These are phyloP conservation scores for Oscheius sp. DNA, from an alignment of 1,140 invertebrate species.

Conservation along the genomic window DNA sequence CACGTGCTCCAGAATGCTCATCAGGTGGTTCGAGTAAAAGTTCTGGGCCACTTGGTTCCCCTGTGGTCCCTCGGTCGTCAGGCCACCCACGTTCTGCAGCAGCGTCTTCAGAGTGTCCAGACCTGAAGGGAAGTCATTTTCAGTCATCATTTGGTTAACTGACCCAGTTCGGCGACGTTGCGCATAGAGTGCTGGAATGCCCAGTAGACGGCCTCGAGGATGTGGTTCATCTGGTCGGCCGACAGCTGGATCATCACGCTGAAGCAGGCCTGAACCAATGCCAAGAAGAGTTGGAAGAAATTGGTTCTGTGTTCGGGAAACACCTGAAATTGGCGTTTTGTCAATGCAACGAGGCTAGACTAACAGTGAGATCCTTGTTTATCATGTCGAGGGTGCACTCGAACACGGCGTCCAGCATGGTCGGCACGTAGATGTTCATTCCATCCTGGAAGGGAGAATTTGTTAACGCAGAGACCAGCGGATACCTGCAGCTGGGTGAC, in stretches of 20 bases:
- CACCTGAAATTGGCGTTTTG: slow-evolving; percentile 68
- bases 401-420: slow-evolving; percentile 98
- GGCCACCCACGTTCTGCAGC: background rate
- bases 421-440: slow-evolving; percentile 70
- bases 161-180: slow-evolving; percentile 93
- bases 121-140: slow-evolving; percentile 5
- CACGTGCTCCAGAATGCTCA: slow-evolving; percentile 94
- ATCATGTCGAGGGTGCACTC: slow-evolving; percentile 99
- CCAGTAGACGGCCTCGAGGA: slow-evolving; percentile 98
- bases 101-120: slow-evolving; percentile 27
- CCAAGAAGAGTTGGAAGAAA: slow-evolving; percentile 90
- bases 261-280: slow-evolving; percentile 60
- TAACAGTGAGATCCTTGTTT: slow-evolving; percentile 80
- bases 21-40: slow-evolving; percentile 97
- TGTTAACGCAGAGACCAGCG: slow-evolving; percentile 32
- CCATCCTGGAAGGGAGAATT: slow-evolving; percentile 4
- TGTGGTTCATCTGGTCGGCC: slow-evolving; percentile 91
- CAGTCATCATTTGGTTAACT: background rate
- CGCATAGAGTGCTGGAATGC: slow-evolving; percentile 99
- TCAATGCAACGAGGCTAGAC: background rate
- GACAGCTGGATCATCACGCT: slow-evolving; percentile 81
- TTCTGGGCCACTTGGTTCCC: slow-evolving; percentile 66
- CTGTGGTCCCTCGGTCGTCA: background rate
- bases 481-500: slow-evolving; percentile 83
- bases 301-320: slow-evolving; percentile 97